Evolutionary conservation across 2,113 vertebrate genomes (phyloP).

Genomic region (Beaufortia kweichowensis): DNA sequence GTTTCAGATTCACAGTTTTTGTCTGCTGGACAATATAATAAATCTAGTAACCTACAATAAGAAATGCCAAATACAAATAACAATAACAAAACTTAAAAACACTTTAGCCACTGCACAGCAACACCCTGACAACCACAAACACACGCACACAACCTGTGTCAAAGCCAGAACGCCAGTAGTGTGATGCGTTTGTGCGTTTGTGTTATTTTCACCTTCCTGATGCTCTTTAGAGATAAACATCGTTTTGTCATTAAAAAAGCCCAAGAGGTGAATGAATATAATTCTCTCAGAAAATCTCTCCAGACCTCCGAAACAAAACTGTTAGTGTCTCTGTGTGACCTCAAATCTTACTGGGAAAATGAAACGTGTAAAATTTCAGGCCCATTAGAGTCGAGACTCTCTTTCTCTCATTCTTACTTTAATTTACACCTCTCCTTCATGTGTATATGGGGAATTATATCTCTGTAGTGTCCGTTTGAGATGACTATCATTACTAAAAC

Average conservation of each 20-base stretch:
- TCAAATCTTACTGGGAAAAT: background rate
- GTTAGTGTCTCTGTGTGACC: background rate
- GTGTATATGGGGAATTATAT: constrained; percentile 37
- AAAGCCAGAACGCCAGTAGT: background rate
- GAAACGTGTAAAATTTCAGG: background rate
- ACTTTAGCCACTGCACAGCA: too few relatives aligned
- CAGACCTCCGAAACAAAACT: background rate
- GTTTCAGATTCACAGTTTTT: too few relatives aligned
- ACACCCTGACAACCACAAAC: too few relatives aligned
- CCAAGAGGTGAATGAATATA: background rate
- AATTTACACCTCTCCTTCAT: constrained; percentile 47
- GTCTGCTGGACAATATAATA: too few relatives aligned
- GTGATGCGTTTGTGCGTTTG: background rate
- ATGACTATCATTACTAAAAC: constrained; percentile 18
- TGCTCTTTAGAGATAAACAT: background rate
- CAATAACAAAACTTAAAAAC: too few relatives aligned
- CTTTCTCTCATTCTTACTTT: constrained; percentile 26
- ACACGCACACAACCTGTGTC: constrained; percentile 1
- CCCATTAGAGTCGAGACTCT: background rate
- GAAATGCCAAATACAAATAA: too few relatives aligned
- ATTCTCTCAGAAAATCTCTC: background rate
- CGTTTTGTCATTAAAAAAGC: background rate
- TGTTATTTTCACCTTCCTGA: background rate
- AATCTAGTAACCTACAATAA: too few relatives aligned
- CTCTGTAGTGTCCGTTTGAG: constrained; percentile 22